Base-by-base conservation (phyloP, 2,113 vertebrate species). In the Monopterus albus region DNA sequence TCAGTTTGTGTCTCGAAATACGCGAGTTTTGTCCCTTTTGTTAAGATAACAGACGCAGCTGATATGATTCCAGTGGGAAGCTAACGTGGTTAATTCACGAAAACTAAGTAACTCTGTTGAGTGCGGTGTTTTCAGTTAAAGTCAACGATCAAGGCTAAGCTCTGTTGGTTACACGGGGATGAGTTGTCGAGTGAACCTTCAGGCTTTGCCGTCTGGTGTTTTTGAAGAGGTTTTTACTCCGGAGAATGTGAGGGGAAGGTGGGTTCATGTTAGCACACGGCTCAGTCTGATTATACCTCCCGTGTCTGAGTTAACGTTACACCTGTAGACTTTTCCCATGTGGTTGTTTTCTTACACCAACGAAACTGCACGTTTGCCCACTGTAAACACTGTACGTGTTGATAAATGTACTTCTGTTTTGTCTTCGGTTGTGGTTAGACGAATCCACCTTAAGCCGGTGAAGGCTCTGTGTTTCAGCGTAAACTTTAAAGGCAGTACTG, bases 131-230 rank as follows among this genome's bases (percentile, higher is more conserved):
- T 13, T 4, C 5, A 9, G 45, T 3, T 15, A 3, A 0, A 11
- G 21, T 55, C 2, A 1, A 31, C 61, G 60, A 11, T 15, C 2
- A 14, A 3, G 18, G 40, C 10, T 7, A 13, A 17, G 0, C 13
- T 25, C 5, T 17, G 36, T 20, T 60, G 64, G 70, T 10, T 13
- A 2, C 20, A 21, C 7, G 5, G 29, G 4, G 17, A 88, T 87
- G 84, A 88, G 87, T 59, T 71, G 11, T 65, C 76, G 85, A 40
- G 72, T 83, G 35, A 92, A 91, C 50, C 73, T 93, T 26, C 89
- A 79, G 62, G 85, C 60, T 11, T 18, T 91, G 14, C 91, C 89
- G 13, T 8, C 73, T 12, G 84, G 67, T 1, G 31, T 90, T 0
- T 49, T 90, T 1, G 77, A 89, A 5, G 50, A 82, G 5, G 83